These are phyloP conservation scores for Lycocerus yunnanus DNA, from an alignment of 2,888 invertebrate species.

Conservation along the genomic window DNA sequence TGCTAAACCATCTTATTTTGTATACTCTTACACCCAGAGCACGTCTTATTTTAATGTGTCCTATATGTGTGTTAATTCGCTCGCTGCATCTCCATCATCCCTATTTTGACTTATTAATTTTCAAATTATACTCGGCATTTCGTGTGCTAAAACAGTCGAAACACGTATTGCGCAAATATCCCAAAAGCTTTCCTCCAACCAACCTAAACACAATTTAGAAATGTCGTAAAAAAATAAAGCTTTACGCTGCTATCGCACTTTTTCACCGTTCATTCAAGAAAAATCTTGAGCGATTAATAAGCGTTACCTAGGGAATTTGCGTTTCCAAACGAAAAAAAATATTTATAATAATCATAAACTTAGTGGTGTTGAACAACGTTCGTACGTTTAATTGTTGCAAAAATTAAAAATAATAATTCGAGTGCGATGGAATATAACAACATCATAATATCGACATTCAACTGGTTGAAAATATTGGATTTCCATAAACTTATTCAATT, in stretches of 20 bases:
- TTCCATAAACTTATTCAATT: neutral
- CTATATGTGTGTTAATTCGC: constrained; percentile 1
- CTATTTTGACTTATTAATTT: neutral
- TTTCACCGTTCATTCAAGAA: constrained; percentile 20
- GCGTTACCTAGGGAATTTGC: constrained; percentile 19
- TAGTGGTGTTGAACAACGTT: neutral
- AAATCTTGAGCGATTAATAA: constrained; percentile 21
- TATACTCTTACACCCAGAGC: constrained; percentile 10
- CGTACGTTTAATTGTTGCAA: neutral
- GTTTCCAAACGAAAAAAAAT: constrained; percentile 17
- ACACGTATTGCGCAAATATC: neutral
- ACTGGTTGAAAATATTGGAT: neutral
- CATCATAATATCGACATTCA: neutral
- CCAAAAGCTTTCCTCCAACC: neutral
- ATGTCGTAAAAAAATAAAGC: neutral
- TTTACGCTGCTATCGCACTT: neutral
- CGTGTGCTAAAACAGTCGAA: neutral
- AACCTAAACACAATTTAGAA: neutral
- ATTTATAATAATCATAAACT: neutral
- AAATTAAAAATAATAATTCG: neutral
- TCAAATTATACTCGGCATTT: neutral
- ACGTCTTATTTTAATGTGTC: neutral
- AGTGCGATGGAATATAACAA: neutral
- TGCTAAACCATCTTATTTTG: constrained; percentile 25
- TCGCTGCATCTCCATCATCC: constrained; percentile 9